A percentile compares a stretch with the other conserved stretches of the same genome.
Conservation (phyloP, 2,888 invertebrate species). For the Micoletzkya japonica region DNA sequence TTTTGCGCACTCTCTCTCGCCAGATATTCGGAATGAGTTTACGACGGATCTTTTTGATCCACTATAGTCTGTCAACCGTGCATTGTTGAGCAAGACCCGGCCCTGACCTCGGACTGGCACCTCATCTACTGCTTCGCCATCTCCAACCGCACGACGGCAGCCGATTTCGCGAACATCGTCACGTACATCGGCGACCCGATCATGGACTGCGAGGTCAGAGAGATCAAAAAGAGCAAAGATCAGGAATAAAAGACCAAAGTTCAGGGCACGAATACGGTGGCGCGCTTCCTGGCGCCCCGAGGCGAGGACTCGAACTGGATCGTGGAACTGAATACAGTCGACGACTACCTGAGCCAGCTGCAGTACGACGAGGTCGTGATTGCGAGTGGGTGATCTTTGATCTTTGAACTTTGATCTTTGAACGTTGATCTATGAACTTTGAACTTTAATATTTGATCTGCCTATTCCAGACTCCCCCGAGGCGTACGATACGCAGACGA, state of each 20-base stretch:
- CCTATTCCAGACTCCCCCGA: conserved; percentile 4
- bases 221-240: no score
- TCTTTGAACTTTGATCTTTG: neutral
- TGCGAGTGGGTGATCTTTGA: neutral
- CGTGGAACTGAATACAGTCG: conserved; percentile 34
- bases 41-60: no score
- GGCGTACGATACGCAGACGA: conserved; percentile 15
- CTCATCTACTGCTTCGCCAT: conserved; percentile 47
- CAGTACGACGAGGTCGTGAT: conserved; percentile 37
- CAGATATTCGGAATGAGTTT: no score
- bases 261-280: conserved; percentile 29
- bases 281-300: conserved; percentile 41
- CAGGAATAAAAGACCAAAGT: no score
- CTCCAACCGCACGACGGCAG: conserved; percentile 39
- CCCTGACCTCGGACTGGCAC: conserved; percentile 36
- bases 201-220: conserved; percentile 35
- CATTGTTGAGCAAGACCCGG: neutral
- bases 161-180: conserved; percentile 37
- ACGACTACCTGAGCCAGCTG: conserved; percentile 33
- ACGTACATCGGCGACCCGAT: conserved; percentile 41
- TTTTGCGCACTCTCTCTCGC: no score
- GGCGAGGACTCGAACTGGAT: conserved; percentile 43
- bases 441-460: neutral
- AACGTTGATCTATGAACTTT: neutral
- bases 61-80: no score